Conservation (phyloP, 2,113 vertebrate species). For the Lophotis ruficrista region DNA sequence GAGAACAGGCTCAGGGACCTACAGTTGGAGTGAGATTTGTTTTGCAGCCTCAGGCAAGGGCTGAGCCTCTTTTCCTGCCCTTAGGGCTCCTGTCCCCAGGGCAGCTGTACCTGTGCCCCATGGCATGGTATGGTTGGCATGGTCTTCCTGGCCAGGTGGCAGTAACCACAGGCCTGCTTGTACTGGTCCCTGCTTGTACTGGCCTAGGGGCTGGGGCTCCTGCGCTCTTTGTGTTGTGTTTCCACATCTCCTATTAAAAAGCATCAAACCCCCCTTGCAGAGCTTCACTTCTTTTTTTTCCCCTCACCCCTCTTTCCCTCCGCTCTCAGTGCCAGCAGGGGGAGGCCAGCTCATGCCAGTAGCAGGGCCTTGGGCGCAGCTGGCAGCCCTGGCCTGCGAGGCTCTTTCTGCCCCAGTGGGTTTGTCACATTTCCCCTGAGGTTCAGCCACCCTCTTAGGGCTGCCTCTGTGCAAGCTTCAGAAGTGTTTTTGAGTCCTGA, state of each 20-base stretch:
- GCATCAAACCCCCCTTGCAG: not conserved
- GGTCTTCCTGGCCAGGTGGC: not conserved
- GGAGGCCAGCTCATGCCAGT: not conserved
- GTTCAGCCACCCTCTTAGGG: not conserved
- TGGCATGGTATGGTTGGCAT: not conserved
- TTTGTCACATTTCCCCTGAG: not conserved
- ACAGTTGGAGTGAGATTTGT: not conserved
- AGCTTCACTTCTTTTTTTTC: not conserved
- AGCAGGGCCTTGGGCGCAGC: not conserved
- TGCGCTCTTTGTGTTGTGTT: not conserved
- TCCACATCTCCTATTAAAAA: not conserved
- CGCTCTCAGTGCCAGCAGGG: not conserved
- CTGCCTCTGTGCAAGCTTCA: not conserved
- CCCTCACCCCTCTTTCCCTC: not conserved
- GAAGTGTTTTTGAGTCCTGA: not conserved
- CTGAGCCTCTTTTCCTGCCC: not conserved
- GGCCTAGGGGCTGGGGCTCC: not conserved
- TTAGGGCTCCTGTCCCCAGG: not conserved
- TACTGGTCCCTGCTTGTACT: not conserved
- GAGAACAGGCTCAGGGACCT: not conserved
- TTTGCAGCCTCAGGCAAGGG: not conserved
- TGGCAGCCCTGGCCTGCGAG: not conserved
- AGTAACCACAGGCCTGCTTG: not conserved
- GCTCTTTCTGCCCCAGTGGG: not conserved
- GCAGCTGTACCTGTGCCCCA: not conserved